Evolutionary conservation across 2,888 invertebrate genomes (phyloP), one percentile per base, ranked within the genome.

Genomic region (Uropetala carovei): DNA sequence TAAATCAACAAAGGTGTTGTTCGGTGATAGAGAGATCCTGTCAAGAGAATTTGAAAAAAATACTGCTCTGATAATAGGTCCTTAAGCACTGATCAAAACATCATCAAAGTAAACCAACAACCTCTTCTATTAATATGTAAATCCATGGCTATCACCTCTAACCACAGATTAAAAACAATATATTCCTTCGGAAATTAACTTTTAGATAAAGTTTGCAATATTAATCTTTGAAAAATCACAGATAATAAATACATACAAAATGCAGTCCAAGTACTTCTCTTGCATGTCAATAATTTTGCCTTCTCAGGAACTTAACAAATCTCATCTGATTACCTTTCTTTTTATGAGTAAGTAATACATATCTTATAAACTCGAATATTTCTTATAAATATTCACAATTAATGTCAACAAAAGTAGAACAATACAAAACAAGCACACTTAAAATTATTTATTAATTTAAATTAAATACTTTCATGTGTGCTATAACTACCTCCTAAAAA

Each of bases 241-340:
- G 89, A 89, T 68, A 89, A 64, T 89, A 89, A 89, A 89, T 68
- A 89, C 89, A 89, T 89, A 89, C 13, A 89, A 89, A 89, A 89
- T 89, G 89, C 64, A 89, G 30, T 43, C 43, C 3, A 43, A 43
- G 64, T 27, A 64, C 68, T 43, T 89, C 64, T 43, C 30, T 64
- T 56, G 57, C 43, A n/a, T 22, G n/a, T 22, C 56, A 64, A 68
- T 60, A 86, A 86, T 60, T 86, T 60, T 22, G 18, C 68, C 22
- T 68, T 68, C 68, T 22, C 22, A 22, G 22, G 11, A 10, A 27
- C 22, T 7, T 22, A 10, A 75, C 22, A 68, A 27, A 27, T 7
- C 22, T 13, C 27, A 1, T 27, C 18, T 75, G 22, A 18, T 27
- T 27, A 75, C 22, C 13, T 10, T 10, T 27, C 22, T 13, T 27